Conservation (phyloP, 2,797 vertebrate genomes). For the Diplodus sargus region DNA sequence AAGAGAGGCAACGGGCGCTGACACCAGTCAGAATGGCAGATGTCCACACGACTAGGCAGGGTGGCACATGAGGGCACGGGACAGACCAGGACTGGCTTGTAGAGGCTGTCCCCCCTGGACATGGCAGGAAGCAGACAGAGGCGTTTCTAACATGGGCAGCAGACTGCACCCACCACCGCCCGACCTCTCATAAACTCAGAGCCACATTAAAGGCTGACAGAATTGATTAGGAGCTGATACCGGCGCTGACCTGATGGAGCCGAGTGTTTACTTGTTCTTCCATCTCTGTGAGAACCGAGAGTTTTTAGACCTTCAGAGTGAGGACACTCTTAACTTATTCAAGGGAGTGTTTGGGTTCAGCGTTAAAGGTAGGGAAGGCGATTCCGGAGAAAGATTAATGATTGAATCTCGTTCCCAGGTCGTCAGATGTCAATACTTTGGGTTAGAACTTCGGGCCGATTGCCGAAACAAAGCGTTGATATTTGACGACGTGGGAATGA, state of each 20-base stretch:
- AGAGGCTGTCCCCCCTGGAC: slow-evolving; percentile 74
- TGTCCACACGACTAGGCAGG: slow-evolving; percentile 83
- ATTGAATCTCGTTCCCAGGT: too few species aligned
- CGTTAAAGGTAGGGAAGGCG: too few species aligned
- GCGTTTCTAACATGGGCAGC: slow-evolving; percentile 77
- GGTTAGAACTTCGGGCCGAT: too few species aligned
- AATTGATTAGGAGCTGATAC: slow-evolving; percentile 70
- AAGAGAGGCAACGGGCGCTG: slow-evolving; percentile 71
- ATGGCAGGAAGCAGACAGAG: slow-evolving; percentile 77
- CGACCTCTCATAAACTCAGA: slow-evolving; percentile 66
- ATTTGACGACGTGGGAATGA: too few species aligned
- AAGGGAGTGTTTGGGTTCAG: background rate
- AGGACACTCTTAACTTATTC: slow-evolving; percentile 6
- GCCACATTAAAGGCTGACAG: slow-evolving; percentile 76
- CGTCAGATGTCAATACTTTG: too few species aligned
- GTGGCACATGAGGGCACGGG: slow-evolving; percentile 77
- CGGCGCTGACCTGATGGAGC: slow-evolving; percentile 38
- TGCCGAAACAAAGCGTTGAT: too few species aligned
- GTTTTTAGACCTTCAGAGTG: slow-evolving; percentile 4
- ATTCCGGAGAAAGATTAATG: too few species aligned
- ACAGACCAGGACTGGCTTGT: slow-evolving; percentile 63
- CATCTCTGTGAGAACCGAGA: background rate
- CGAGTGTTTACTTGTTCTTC: background rate
- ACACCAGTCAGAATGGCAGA: slow-evolving; percentile 86
- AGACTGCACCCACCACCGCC: slow-evolving; percentile 58